Evolutionary conservation across 1,140 invertebrate species (phyloP), one percentile per base, ranked within the genome.

Genomic region (Periplaneta americana): DNA sequence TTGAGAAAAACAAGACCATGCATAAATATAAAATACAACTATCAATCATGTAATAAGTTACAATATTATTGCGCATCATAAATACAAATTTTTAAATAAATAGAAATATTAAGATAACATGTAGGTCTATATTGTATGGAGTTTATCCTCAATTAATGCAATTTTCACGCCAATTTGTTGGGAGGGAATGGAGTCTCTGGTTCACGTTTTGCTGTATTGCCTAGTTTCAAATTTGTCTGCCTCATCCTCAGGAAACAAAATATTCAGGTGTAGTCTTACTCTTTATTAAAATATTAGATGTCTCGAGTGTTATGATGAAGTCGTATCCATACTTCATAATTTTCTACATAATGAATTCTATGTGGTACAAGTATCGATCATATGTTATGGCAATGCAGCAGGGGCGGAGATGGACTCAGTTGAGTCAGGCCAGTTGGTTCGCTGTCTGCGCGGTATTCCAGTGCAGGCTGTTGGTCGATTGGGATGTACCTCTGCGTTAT

Each of bases 401-500:
- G 81, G 39, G 57, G 80, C 57, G 82, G 82, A 83, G 75, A 78
- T 81, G 82, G 80, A 79, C 74, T 82, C 80, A 78, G 77, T 66
- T 37, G 34, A 34, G 77, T 83, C 82, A 33, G 80, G 31, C 80
- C 39, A 83, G 80, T 83, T 75, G 76, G 57, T 37, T 57, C 32
- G 33, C 81, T 75, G 76, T 74, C 75, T 79, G 80, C 78, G 80
- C 48, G 78, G 75, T 83, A 83, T 83, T 83, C 82, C 82, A 81
- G 82, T 76, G 74, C 74, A 75, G 80, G 80, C 82, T 78, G 57
- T 74, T 83, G 82, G 82, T 83, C 82, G 82, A 83, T 83, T 32
- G 80, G 76, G 80, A 82, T 83, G 82, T 83, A 77, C 75, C 76
- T 82, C 35, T 66, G 36, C 74, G 82, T 78, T 79, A 82, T 83